Evolutionary conservation across 2,113 vertebrate genomes (phyloP), one percentile per base, ranked within the genome.

Genomic region (Aphelocoma coerulescens): DNA sequence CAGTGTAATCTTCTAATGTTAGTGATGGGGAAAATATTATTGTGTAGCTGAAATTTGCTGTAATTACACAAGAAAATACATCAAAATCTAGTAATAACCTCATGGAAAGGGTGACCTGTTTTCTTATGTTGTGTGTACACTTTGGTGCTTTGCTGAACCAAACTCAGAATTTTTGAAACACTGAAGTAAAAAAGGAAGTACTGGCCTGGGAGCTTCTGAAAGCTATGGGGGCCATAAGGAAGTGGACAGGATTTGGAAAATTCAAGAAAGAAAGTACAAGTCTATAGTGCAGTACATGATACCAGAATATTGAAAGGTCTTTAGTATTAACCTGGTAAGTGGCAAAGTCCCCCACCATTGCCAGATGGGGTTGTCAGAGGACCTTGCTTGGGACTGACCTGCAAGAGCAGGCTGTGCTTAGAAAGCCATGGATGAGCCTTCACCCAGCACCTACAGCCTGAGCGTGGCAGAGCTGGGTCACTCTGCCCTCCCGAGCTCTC

Each of bases 361-460:
- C 22, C 32, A 66, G 26, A 33, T 27, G 59, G 7, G 32, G 26
- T 13, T 49, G 16, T 88, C 23, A 24, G 41, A 48, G 30, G 13
- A 20, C 24, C 16, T 55, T 48, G 41, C 41, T 26, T 72, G 66
- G 16, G 66, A 26, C 11, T 5, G 16, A 35, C 32, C 49, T 65
- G 26, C 58, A 43, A 65, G 43, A 73, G 37, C 28, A 82, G 62
- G 11, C 13, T 68, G 48, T 2, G 8, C 41, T 68, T 14, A 39
- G 32, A 57, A n/a, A 79, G 48, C 39, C 51, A 32, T 2, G 1
- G 0, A 7, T 15, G 4, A 68, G 32, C 17, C 17, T 74, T 19
- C 16, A 28, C 10, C 22, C 0, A 0, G 39, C 15, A 61, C 24
- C 23, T 30, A 19, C 35, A 68, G 35, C 55, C 32, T 43, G 19